Percentiles rank a stretch among this genome's conserved stretches.
Conservation (phyloP, 2,797 vertebrate genomes). For the Coreius guichenoti region DNA sequence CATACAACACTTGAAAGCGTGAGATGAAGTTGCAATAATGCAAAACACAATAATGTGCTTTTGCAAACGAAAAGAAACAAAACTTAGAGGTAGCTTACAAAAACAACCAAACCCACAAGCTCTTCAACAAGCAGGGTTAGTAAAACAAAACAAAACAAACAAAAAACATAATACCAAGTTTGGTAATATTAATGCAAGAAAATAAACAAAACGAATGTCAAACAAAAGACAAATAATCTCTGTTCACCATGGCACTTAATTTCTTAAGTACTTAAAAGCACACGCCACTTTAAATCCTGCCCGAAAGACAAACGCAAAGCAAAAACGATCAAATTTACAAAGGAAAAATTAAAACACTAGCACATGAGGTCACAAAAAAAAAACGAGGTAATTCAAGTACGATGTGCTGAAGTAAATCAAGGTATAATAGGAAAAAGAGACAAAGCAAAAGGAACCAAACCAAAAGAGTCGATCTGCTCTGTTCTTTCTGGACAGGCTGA, state of each 20-base stretch:
- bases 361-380: conserved; percentile 92
- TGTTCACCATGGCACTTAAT: conserved; percentile 75
- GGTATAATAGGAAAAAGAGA: conserved; percentile 73
- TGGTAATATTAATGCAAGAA: conserved; percentile 82
- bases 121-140: conserved; percentile 79
- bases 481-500: conserved; percentile 63
- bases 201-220: neutral
- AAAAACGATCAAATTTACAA: conserved; percentile 58
- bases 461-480: conserved; percentile 75
- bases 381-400: conserved; percentile 99
- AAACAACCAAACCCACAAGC: conserved; percentile 75
- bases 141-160: conserved; percentile 65
- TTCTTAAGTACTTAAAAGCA: conserved; percentile 59
- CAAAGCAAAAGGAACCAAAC: conserved; percentile 71
- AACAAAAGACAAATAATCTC: conserved; percentile 70
- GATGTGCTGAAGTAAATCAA: conserved; percentile 89
- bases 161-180: conserved; percentile 81
- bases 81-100: conserved; percentile 96
- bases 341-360: conserved; percentile 78
- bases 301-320: conserved; percentile 44
- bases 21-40: conserved; percentile 85
- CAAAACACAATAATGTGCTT: conserved; percentile 81
- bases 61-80: conserved; percentile 68
- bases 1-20: conserved; percentile 76
- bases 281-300: conserved; percentile 65